Evolutionary conservation across 2,797 vertebrate genomes (phyloP), one percentile per base, ranked within the genome.

Genomic region (Microtus californicus): DNA sequence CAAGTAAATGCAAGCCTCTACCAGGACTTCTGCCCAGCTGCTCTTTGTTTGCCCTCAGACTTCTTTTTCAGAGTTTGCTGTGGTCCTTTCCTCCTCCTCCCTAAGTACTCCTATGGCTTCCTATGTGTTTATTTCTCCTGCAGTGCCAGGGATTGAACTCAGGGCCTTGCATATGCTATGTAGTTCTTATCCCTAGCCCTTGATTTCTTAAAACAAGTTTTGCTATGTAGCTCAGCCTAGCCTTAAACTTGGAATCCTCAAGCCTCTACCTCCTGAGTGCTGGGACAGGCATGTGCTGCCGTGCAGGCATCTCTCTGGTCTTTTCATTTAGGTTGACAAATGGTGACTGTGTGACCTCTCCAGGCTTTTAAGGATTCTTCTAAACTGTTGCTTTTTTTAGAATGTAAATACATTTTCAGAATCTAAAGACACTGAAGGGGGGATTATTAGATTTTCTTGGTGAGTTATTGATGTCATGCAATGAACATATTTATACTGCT

Each of bases 311-410:
- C 59, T 83, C 48, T 83, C n/a, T 51, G 17, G 5, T 29, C 69
- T 65, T 67, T 78, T 69, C 31, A 79, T 19, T 79, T 71, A 87
- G 21, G 34, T 78, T 45, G 29, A 69, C 69, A 56, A 69, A 31
- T 48, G 45, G 12, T 91, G 34, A 51, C 78, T 77, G 2, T 78
- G 76, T 80, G 13, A 5, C 80, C 37, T 90, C 10, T 79, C 11
- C 37, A 85, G 37, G 23, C 79, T 87, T 96, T 86, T 93, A 95
- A 95, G 51, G 21, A 31, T 89, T 83, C 71, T 85, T 87, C 31
- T 91, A 87, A 65, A 87, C 21, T 43, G 73, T 96, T 93, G 10
- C 2, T 86, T 65, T 87, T 95, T 89, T 93, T n/a, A 48, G 34
- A 80, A 92, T 71, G 86, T 90, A 87, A 89, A 56, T 78, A n/a